phyloP scores from a whole-genome alignment of 2,888 invertebrate genomes.

The Dioctria linearis region DNA sequence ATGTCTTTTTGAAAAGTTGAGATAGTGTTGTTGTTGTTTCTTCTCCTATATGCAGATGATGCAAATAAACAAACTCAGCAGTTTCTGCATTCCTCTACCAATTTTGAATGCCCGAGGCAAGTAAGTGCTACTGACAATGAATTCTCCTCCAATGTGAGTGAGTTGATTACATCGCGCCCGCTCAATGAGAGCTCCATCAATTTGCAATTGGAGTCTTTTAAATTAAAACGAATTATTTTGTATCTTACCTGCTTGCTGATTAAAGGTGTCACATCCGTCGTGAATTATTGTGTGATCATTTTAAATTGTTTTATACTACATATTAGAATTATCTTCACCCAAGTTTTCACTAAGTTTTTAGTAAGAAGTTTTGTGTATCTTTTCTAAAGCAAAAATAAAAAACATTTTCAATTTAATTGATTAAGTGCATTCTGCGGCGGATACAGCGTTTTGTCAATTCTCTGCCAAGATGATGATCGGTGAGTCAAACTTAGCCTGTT shows the following conservation, averaged over 20 bases:
- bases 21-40: slow-evolving; percentile 1
- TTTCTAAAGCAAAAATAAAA: background rate
- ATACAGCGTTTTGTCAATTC: background rate
- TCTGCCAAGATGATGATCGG: slow-evolving; percentile 42
- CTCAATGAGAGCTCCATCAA: slow-evolving; percentile 22
- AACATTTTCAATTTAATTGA: background rate
- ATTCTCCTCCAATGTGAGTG: slow-evolving; percentile 9
- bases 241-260: background rate
- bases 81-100: slow-evolving; percentile 39
- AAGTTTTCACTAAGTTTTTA: background rate
- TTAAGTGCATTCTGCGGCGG: background rate
- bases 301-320: background rate
- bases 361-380: background rate
- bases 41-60: background rate
- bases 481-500: slow-evolving; percentile 25
- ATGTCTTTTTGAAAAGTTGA: background rate
- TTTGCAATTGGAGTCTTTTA: slow-evolving; percentile 23
- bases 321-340: background rate
- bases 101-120: slow-evolving; percentile 32
- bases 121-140: slow-evolving; percentile 28
- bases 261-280: slow-evolving; percentile 30
- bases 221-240: slow-evolving; percentile 18
- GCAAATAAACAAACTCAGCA: slow-evolving; percentile 41
- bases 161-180: background rate
- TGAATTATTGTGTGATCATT: slow-evolving; percentile 4